A percentile compares a stretch with the other conserved stretches of the same genome.
Evolutionary conservation across 2,113 vertebrate genomes (phyloP).

Genomic region (Neoarius graeffei): DNA sequence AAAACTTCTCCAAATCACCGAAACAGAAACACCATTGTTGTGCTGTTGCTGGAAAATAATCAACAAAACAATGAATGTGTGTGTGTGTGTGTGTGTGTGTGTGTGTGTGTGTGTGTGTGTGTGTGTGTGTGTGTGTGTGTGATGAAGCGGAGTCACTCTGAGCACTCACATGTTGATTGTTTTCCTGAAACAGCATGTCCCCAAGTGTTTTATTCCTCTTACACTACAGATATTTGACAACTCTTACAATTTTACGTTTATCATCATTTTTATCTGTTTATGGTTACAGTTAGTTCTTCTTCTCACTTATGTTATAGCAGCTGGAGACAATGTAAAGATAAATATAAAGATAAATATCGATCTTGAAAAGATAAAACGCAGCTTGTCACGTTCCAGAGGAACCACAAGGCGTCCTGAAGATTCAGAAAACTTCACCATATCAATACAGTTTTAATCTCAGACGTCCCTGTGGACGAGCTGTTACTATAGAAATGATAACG

Average conservation of each 20-base stretch:
- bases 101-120: too few species aligned
- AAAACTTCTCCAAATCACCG: neutral
- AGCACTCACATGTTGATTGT: neutral
- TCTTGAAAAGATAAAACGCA: too few species aligned
- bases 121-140: too few species aligned
- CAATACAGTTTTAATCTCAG: neutral
- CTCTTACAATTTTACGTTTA: neutral
- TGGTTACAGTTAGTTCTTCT: neutral
- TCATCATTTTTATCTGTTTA: neutral
- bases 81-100: too few species aligned
- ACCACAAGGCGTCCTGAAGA: neutral
- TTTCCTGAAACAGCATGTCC: neutral
- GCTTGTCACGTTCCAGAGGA: too few species aligned
- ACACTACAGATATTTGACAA: too few species aligned
- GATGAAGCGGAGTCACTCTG: too few species aligned
- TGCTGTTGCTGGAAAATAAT: neutral
- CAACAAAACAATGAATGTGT: neutral
- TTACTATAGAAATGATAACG: neutral
- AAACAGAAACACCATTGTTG: neutral
- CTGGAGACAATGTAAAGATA: too few species aligned
- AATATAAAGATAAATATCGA: too few species aligned
- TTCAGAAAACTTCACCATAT: neutral
- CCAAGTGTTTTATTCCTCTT: neutral
- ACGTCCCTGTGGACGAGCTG: neutral
- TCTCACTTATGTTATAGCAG: too few species aligned